Conservation (phyloP, 2,797 vertebrate species). For the Gadopsis marmoratus region DNA sequence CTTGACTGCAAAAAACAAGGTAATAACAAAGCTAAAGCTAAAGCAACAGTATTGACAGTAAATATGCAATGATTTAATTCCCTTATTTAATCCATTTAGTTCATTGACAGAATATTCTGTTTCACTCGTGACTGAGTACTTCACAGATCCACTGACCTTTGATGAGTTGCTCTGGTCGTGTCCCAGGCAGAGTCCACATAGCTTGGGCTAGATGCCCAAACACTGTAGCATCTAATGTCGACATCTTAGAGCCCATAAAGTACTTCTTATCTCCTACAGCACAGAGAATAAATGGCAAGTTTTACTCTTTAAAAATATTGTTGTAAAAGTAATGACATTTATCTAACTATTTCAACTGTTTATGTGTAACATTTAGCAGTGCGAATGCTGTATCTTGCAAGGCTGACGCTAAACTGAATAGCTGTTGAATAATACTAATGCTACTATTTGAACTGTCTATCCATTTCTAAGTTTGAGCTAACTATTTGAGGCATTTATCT, state of each 20-base stretch:
- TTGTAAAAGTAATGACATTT: background rate
- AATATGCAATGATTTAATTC: background rate
- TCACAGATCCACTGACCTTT: slow-evolving; percentile 88
- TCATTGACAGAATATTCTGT: background rate
- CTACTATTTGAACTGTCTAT: no score
- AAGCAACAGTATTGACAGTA: background rate
- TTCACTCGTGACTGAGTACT: background rate
- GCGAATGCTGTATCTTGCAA: no score
- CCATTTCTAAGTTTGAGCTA: no score
- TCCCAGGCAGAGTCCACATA: slow-evolving; percentile 98
- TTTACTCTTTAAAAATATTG: background rate
- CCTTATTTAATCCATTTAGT: background rate
- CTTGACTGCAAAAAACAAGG: background rate
- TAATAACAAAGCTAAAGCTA: background rate
- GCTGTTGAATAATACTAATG: no score
- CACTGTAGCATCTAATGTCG: slow-evolving; percentile 95
- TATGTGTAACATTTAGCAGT: no score
- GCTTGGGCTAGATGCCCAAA: slow-evolving; percentile 97
- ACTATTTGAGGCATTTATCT: background rate
- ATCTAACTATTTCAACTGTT: no score
- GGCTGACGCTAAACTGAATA: no score
- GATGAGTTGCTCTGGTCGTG: slow-evolving; percentile 94
- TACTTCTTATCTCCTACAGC: slow-evolving; percentile 96
- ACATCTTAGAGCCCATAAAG: slow-evolving; percentile 96
- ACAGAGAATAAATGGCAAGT: slow-evolving; percentile 34